Evolutionary conservation across 2,888 invertebrate species (phyloP), one percentile per base, ranked within the genome.

Genomic region (Pollenia griseotomentosa): DNA sequence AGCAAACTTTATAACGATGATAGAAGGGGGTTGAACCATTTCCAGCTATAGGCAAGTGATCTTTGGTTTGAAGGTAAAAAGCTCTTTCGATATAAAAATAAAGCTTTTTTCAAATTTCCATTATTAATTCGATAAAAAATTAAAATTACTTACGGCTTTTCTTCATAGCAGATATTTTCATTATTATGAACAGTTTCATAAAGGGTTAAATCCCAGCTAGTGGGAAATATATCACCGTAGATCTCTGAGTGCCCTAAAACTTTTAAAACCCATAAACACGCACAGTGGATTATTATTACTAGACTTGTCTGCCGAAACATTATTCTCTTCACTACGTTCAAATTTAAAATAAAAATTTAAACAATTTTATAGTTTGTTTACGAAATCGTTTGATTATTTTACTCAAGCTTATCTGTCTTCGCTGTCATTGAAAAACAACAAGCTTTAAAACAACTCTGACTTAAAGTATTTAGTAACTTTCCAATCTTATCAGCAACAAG

Each of bases 1-100:
- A 97, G 91, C 97, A 97, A 16, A 95, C 94, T 74, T 95, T 94
- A 88, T 96, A 95, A 88, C 95, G 95, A 89, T 91, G 96, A 96
- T 90, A 92, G 46, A 89, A 90, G 1, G 92, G 90, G 14, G 87
- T 91, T 9, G 92, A 91, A 4, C 92, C 93, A 83, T 93, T 93
- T 94, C 94, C 97, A 5, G 88, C 89, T 16, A 91, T 85, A 0
- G 88, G 83, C 2, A 86, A 66, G 42, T 89, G 55, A 61, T 90
- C 91, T 1, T 89, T 75, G 0, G 91, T 91, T 90, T 93, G 93
- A 87, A 91, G 92, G 57, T 91, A 92, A 51, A 91, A 88, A 14
- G 91, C 90, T n/a, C 92, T 63, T 61, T 11, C 0, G 4, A 11
- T 2, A 51, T n/a, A 48, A 44, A 19, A 74, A 19, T 12, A 65